phyloP scores from a whole-genome alignment of 2,888 invertebrate species.

The Heliconius cydno region DNA sequence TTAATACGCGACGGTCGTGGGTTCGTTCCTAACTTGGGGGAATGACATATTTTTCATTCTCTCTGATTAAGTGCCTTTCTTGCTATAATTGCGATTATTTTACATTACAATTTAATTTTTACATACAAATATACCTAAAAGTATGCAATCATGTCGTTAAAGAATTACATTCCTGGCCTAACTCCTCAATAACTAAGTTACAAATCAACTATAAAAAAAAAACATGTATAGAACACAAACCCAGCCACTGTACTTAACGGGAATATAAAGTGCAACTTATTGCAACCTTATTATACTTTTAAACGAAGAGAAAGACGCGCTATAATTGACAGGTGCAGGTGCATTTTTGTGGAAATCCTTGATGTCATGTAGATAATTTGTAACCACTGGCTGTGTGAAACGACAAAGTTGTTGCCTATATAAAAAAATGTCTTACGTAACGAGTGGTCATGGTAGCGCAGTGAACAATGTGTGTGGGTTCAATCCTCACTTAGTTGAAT shows the following conservation, averaged over 20 bases:
- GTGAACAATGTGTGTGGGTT: neutral
- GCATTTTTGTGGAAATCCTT: slow-evolving; percentile 30
- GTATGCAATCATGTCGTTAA: too few species aligned
- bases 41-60: neutral
- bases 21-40: neutral
- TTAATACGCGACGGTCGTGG: neutral
- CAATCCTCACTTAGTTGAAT: neutral
- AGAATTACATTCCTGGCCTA: too few species aligned
- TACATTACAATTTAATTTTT: neutral
- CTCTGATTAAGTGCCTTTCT: neutral
- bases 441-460: neutral
- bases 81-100: neutral
- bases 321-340: slow-evolving; percentile 24
- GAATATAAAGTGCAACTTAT: slow-evolving; percentile 23
- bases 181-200: neutral
- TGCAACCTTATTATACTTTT: slow-evolving; percentile 30
- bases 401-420: neutral
- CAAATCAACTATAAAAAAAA: neutral
- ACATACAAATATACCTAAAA: too few species aligned
- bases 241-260: slow-evolving; percentile 9
- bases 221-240: neutral
- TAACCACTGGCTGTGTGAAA: slow-evolving; percentile 1
- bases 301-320: slow-evolving; percentile 23
- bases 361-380: slow-evolving; percentile 22
- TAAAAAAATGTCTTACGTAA: neutral